Conservation (phyloP, 2,797 vertebrate genomes). For the Enteromius anoplus region DNA sequence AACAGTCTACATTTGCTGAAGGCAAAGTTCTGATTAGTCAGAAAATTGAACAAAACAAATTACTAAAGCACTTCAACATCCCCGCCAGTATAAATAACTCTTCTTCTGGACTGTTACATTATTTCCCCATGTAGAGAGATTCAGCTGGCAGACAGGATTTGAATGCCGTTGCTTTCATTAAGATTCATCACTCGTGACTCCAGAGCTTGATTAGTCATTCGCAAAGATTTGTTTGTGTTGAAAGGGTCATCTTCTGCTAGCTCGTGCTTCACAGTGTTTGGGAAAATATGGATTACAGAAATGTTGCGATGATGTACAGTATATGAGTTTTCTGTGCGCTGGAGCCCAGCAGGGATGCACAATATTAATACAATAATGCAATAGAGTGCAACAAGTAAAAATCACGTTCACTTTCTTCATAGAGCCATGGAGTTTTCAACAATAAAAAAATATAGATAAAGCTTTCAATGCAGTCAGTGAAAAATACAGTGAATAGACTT, state of each 20-base stretch:
- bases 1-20: conserved; percentile 6
- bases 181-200: conserved; percentile 47
- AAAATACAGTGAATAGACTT: not conserved
- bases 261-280: conserved; percentile 48
- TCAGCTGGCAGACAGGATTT: conserved; percentile 8
- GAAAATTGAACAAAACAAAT: conserved; percentile 24
- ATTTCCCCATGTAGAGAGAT: conserved; percentile 3
- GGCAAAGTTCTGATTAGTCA: conserved; percentile 15
- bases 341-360: not conserved
- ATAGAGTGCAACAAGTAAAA: not conserved
- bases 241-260: conserved; percentile 43
- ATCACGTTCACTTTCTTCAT: not conserved
- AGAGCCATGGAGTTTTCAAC: not conserved
- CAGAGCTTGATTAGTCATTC: conserved; percentile 56
- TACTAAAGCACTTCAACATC: conserved; percentile 1
- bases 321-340: not conserved
- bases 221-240: conserved; percentile 49
- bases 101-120: conserved; percentile 9
- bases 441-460: not conserved
- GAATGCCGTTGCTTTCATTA: conserved; percentile 33
- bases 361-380: conserved; percentile 18
- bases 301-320: conserved; percentile 18
- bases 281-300: conserved; percentile 40
- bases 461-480: not conserved
- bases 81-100: not conserved